Percentiles rank a stretch among this genome's conserved stretches.
Evolutionary conservation across 2,797 vertebrate species (phyloP).

Genomic region (Acipenser ruthenus): DNA sequence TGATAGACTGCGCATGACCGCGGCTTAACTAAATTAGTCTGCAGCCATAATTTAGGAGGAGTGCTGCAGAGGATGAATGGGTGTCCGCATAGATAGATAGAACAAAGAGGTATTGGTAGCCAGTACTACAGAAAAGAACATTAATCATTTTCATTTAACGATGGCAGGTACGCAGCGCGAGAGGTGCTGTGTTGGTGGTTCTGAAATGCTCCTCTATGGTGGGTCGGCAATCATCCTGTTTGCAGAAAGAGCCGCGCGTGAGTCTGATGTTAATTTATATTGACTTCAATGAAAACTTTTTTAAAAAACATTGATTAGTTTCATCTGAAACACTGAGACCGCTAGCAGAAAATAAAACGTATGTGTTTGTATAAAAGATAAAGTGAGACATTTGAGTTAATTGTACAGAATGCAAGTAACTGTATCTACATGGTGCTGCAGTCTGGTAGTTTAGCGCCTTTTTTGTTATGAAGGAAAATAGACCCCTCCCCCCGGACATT

Average conservation of each 20-base stretch:
- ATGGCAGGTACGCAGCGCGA: slow-evolving; percentile 50
- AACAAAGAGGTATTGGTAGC: too few species aligned
- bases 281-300: neutral
- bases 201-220: slow-evolving; percentile 58
- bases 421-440: too few species aligned
- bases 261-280: slow-evolving; percentile 40
- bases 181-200: slow-evolving; percentile 58
- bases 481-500: too few species aligned
- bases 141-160: slow-evolving; percentile 21
- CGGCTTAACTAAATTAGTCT: too few species aligned
- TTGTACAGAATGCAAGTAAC: too few species aligned
- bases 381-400: neutral
- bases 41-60: too few species aligned
- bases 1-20: too few species aligned
- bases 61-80: too few species aligned
- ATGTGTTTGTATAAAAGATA: neutral
- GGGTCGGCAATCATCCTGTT: slow-evolving; percentile 60
- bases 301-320: neutral
- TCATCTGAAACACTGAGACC: neutral
- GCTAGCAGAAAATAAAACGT: neutral
- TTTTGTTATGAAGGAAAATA: too few species aligned
- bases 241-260: slow-evolving; percentile 64
- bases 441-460: too few species aligned
- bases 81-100: too few species aligned
- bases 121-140: too few species aligned